These are phyloP conservation scores for Apotomis turbidana DNA, from an alignment of 2,888 invertebrate species.

Conservation along the genomic window DNA sequence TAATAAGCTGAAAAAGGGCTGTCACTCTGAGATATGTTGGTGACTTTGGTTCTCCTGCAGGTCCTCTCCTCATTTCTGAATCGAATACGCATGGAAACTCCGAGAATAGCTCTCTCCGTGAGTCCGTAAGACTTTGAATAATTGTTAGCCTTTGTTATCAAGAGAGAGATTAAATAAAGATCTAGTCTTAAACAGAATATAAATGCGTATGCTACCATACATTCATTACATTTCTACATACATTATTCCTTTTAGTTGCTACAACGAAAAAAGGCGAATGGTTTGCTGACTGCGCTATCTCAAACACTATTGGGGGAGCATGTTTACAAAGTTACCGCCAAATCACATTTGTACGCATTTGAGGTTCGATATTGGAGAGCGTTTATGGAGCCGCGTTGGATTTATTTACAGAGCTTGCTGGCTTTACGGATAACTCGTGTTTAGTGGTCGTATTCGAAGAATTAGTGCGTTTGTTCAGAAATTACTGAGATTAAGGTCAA, in stretches of 20 bases:
- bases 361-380: conserved; percentile 13
- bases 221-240: conserved; percentile 15
- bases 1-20: no score
- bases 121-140: no score
- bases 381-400: conserved; percentile 13
- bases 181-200: background rate
- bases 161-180: background rate
- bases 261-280: conserved; percentile 10
- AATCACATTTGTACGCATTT: conserved; percentile 25
- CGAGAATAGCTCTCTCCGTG: no score
- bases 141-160: no score
- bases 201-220: background rate
- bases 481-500: no score
- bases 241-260: conserved; percentile 15
- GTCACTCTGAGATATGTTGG: no score
- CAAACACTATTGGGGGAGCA: conserved; percentile 22
- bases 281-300: conserved; percentile 14
- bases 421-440: background rate
- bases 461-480: no score
- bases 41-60: no score
- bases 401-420: background rate
- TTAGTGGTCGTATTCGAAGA: no score
- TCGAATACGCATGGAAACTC: no score
- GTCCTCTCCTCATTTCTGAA: no score
- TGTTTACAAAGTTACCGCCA: conserved; percentile 24